Conservation (phyloP, 2,797 vertebrate genomes). For the Pseudochirops cupreus region DNA sequence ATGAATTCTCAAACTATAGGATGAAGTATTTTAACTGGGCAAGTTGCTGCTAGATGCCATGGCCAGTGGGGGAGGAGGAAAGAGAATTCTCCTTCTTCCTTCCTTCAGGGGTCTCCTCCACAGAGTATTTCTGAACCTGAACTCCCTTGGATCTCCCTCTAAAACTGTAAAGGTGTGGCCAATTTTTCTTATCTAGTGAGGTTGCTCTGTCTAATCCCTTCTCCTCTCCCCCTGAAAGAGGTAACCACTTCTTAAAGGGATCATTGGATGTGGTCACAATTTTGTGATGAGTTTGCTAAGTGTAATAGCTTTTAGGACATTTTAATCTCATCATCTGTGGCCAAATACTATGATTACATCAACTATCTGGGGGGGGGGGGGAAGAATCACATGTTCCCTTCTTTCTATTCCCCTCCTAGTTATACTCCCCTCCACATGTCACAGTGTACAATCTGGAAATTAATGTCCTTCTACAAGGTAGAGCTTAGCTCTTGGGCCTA, state of each 20-base stretch:
- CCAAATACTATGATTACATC: neutral
- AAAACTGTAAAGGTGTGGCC: neutral
- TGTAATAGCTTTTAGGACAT: neutral
- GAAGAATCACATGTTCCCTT: neutral
- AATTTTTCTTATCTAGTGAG: neutral
- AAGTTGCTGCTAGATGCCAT: neutral
- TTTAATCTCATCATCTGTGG: neutral
- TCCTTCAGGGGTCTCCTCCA: neutral
- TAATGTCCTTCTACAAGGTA: neutral
- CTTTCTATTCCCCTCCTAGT: neutral
- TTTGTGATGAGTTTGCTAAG: neutral
- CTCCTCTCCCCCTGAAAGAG: neutral
- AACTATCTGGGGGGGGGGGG: neutral
- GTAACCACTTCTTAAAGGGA: neutral
- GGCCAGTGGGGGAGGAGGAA: neutral
- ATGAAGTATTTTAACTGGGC: neutral
- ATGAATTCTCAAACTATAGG: neutral
- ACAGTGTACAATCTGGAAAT: neutral
- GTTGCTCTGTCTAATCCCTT: neutral
- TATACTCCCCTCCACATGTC: neutral
- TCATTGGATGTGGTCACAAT: neutral
- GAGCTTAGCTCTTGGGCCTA: neutral
- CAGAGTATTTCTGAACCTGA: neutral
- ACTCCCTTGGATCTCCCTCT: neutral
- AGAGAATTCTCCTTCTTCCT: neutral